phyloP scores from a whole-genome alignment of 2,113 vertebrate genomes.

The Uropsilus gracilis region DNA sequence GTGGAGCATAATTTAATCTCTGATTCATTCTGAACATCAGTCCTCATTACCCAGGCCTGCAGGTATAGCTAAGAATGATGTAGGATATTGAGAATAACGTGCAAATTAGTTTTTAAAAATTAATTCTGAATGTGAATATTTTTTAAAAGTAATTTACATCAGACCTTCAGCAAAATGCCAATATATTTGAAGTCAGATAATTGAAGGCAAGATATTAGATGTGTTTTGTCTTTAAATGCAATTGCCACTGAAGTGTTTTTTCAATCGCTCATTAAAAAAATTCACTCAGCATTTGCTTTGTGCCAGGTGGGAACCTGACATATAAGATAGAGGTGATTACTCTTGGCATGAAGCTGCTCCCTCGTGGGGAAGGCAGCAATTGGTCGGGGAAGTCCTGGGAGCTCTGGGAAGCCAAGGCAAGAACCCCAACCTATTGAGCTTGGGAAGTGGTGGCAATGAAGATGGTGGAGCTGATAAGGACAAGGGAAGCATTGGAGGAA shows the following conservation, averaged over 20 bases:
- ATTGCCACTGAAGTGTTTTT: not conserved
- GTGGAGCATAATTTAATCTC: constrained; percentile 60
- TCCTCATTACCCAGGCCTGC: constrained; percentile 49
- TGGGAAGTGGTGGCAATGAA: not conserved
- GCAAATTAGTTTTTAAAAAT: constrained; percentile 49
- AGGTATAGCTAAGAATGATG: constrained; percentile 18
- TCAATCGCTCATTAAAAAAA: not conserved
- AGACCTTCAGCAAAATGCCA: not conserved
- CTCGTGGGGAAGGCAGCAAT: not conserved
- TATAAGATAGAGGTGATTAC: not conserved
- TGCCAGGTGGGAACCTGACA: not conserved
- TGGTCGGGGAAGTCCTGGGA: not conserved
- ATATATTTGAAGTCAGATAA: not conserved
- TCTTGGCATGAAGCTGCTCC: not conserved
- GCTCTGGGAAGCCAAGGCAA: not conserved
- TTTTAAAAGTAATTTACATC: constrained; percentile 36
- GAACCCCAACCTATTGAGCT: not conserved
- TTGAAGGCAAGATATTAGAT: not conserved
- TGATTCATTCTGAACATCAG: constrained; percentile 41
- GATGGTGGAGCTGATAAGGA: not conserved
- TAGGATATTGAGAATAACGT: constrained; percentile 13
- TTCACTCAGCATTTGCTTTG: not conserved
- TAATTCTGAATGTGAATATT: constrained; percentile 48
- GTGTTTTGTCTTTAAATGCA: not conserved
- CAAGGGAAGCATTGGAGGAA: not conserved